Conservation (phyloP, 2,113 vertebrate genomes). For the Pelvicachromis taeniatus region DNA sequence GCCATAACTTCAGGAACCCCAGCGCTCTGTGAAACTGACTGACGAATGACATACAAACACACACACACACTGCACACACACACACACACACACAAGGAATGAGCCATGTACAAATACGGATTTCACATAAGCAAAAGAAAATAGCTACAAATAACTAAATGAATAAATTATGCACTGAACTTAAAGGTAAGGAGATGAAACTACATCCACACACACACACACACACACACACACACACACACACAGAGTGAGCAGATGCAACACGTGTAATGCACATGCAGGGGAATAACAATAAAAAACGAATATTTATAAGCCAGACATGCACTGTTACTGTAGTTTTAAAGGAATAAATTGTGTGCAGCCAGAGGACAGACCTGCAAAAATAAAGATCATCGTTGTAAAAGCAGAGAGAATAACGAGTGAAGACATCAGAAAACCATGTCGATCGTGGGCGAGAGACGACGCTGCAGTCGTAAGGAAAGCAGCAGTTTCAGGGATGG, state of each 20-base stretch:
- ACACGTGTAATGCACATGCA: constrained; percentile 12
- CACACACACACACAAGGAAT: neutral
- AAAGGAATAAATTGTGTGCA: constrained; percentile 38
- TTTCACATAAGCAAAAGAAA: neutral
- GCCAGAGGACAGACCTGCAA: neutral
- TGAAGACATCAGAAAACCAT: neutral
- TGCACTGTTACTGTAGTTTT: constrained; percentile 66
- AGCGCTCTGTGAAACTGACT: constrained; percentile 85
- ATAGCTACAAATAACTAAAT: neutral
- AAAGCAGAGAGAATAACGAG: neutral
- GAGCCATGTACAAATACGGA: constrained; percentile 43
- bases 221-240: rapidly evolving
- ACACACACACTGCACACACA: neutral
- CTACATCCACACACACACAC: constrained; percentile 26
- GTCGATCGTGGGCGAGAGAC: constrained; percentile 10
- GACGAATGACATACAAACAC: constrained; percentile 3
- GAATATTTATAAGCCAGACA: constrained; percentile 55
- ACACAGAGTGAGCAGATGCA: constrained; percentile 8
- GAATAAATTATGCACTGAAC: constrained; percentile 52
- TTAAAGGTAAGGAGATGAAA: neutral
- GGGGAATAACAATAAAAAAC: neutral
- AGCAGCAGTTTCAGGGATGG: constrained; percentile 31
- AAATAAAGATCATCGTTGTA: neutral
- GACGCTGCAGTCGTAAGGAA: neutral
- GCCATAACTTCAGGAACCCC: constrained; percentile 96